Evolutionary conservation across 2,888 invertebrate species (phyloP).

Genomic region (Cantharis rufa): DNA sequence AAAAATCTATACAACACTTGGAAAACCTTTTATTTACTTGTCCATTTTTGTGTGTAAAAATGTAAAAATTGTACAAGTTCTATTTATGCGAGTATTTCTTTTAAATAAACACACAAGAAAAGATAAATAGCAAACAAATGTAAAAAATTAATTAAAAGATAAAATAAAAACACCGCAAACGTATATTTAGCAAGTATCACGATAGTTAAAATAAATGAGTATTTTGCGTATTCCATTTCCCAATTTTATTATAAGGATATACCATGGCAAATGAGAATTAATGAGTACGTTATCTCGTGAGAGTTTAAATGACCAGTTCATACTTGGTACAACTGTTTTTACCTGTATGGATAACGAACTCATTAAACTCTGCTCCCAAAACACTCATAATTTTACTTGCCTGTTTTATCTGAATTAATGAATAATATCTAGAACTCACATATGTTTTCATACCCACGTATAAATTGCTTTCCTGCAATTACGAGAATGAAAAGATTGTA

Average conservation of each 20-base stretch:
- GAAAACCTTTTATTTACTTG: background rate
- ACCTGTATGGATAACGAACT: constrained; percentile 42
- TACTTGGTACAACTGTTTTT: constrained; percentile 44
- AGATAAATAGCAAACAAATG: background rate
- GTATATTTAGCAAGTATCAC: background rate
- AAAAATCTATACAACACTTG: background rate
- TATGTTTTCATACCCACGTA: constrained; percentile 18
- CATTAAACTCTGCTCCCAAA: constrained; percentile 44
- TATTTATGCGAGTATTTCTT: background rate
- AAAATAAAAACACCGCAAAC: background rate
- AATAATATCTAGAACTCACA: constrained; percentile 22
- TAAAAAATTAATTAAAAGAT: background rate
- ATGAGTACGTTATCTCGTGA: constrained; percentile 42
- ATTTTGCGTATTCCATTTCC: constrained; percentile 25
- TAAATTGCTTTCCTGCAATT: constrained; percentile 1
- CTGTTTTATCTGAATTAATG: constrained; percentile 36
- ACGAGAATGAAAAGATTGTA: constrained; percentile 6
- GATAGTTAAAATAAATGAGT: constrained; percentile 18
- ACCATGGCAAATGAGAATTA: constrained; percentile 42
- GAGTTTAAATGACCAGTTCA: constrained; percentile 42
- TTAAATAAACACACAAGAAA: background rate
- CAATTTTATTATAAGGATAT: constrained; percentile 35
- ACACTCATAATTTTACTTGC: constrained; percentile 37
- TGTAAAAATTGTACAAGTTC: background rate
- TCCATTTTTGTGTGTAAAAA: background rate